Base-by-base conservation (phyloP, 2,888 invertebrate genomes). In the Erannis defoliaria region DNA sequence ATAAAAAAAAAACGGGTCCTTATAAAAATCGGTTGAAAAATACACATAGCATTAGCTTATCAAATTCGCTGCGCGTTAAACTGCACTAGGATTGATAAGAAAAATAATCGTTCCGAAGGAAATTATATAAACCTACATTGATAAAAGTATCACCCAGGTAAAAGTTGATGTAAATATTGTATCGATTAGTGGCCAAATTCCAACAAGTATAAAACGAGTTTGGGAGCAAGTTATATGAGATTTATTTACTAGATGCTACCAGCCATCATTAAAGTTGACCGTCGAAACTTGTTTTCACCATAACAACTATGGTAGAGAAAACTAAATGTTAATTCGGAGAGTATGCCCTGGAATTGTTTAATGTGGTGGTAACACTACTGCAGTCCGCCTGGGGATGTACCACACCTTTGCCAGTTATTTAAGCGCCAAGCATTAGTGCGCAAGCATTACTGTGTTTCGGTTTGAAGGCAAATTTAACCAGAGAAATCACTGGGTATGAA, bases 211-310 rank as follows among this genome's bases (percentile, higher is more conserved):
- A 23, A 45, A 59, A 48, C 53, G 12, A 48, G 51, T 43, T 58
- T 58, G 21, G 12, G 50, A 58, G 21, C 43, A 51, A 33, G 59
- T 68, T 70, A 42, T 62, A 50, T 45, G 33, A 50, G 50, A 48
- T 55, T 62, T 54, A 64, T 50, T 37, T 31, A 42, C 26, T 23
- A 29, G 50, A 50, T 40, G 19, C 55, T 49, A 49, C 62, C 16
- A 26, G 51, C 14, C 10, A 18, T 5, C 18, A 51, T 42, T 55
- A 31, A 16, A 33, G 18, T 33, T 23, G 37, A 55, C 45, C 37
- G 49, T 55, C 51, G 45, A 19, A 49, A 60, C 61, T 16, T 38
- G 55, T 35, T 61, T 51, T 46, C 26, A n/a, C 12, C 18, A 26
- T 38, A 50, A 26, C 35, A 43, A 31, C 10, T 16, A 14, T 16